Evolutionary conservation across 2,888 invertebrate species (phyloP).

Genomic region (Stomorhina lunata): DNA sequence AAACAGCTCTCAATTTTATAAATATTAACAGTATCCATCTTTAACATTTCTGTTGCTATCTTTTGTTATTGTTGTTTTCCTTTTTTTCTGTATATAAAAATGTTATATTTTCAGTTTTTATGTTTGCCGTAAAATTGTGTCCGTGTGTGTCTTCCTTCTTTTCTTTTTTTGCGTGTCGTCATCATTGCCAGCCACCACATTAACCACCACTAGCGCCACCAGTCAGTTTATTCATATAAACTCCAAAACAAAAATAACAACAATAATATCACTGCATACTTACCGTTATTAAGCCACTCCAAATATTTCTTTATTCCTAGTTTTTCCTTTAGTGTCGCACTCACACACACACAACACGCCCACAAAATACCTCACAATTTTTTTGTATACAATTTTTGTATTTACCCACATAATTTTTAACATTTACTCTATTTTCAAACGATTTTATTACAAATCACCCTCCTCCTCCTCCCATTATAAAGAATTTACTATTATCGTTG

Average conservation of each 20-base stretch:
- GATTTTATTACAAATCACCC: too few species aligned
- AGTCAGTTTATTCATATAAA: too few species aligned
- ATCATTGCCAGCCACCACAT: constrained; percentile 7
- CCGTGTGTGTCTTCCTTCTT: neutral
- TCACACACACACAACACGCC: neutral
- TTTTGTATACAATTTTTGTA: neutral
- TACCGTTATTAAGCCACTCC: constrained; percentile 35
- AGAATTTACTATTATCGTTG: too few species aligned
- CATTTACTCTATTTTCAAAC: too few species aligned
- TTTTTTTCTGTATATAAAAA: constrained; percentile 29
- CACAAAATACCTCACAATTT: neutral
- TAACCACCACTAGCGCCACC: neutral
- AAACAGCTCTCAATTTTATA: neutral
- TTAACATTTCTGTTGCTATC: constrained; percentile 30
- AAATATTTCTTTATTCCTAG: neutral
- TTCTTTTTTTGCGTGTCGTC: constrained; percentile 44
- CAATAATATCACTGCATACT: neutral
- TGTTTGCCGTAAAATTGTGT: neutral
- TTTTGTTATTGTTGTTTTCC: constrained; percentile 41
- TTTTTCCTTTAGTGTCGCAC: too few species aligned
- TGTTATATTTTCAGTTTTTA: constrained; percentile 18
- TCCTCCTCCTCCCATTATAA: neutral
- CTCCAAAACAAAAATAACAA: neutral
- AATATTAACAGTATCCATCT: constrained; percentile 2
- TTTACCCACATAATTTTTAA: neutral